Conservation (phyloP, 30 jellyfish, hydroid and myxozoan species). For the Nemopilema nomurai region DNA sequence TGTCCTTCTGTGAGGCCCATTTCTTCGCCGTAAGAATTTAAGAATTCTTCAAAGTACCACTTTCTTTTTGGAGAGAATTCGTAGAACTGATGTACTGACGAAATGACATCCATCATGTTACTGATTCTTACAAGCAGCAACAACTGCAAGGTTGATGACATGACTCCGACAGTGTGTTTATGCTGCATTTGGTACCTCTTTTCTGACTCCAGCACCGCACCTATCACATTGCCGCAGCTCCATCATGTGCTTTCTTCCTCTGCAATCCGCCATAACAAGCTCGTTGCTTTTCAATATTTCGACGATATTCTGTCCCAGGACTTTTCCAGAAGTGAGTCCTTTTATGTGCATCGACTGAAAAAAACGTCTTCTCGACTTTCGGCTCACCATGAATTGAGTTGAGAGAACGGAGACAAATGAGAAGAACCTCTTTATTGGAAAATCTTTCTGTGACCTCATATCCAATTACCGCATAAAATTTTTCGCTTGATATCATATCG, state of each 20-base stretch:
- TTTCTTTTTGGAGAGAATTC: too few species aligned
- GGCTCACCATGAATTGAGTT: conserved; percentile 31
- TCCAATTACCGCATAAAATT: conserved; percentile 42
- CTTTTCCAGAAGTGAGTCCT: conserved; percentile 57
- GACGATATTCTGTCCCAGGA: conserved; percentile 33
- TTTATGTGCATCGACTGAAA: conserved; percentile 36
- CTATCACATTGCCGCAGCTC: conserved; percentile 54
- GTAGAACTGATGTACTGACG: too few species aligned
- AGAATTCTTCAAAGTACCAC: too few species aligned
- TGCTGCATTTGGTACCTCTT: conserved; percentile 50
- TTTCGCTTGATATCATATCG: conserved; percentile 32
- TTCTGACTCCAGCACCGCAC: conserved; percentile 32
- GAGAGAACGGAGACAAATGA: conserved; percentile 50
- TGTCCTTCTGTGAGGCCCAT: too few species aligned
- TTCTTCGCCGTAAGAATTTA: too few species aligned
- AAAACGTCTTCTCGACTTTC: conserved; percentile 50
- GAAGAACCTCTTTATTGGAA: conserved; percentile 51
- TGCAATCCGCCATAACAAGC: too few species aligned
- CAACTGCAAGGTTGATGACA: conserved; percentile 40
- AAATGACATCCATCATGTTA: too few species aligned
- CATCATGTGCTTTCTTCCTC: conserved; percentile 62
- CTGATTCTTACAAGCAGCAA: conserved; percentile 38
- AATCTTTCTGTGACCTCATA: conserved; percentile 62
- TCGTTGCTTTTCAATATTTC: too few species aligned
- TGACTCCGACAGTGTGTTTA: conserved; percentile 58